Evolutionary conservation across 2,888 invertebrate genomes (phyloP).

Genomic region (Agrochola circellaris): DNA sequence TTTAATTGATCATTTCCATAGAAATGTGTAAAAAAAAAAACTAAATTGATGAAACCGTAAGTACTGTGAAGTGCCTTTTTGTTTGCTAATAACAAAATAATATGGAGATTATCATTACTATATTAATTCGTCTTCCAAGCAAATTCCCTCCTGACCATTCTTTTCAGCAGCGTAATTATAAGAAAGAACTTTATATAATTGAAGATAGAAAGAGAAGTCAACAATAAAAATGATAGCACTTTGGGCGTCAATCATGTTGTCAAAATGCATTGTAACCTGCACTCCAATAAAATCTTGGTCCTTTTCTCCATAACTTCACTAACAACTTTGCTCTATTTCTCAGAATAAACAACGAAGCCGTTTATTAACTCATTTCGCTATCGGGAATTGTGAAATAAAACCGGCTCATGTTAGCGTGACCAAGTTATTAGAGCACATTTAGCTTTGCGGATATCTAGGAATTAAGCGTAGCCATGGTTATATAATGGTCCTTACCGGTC

Average conservation of each 20-base stretch:
- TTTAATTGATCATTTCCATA: conserved; percentile 4
- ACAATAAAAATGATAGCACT: neutral
- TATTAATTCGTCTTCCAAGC: neutral
- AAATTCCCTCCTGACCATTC: neutral
- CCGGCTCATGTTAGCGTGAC: conserved; percentile 58
- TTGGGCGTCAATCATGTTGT: neutral
- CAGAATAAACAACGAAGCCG: conserved; percentile 39
- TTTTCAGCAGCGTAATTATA: neutral
- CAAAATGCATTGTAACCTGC: neutral
- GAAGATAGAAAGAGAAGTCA: too few species aligned
- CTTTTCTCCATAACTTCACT: neutral
- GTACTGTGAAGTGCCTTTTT: too few species aligned
- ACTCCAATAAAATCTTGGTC: neutral
- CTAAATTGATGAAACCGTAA: too few species aligned
- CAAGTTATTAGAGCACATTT: conserved; percentile 51
- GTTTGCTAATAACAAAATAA: neutral
- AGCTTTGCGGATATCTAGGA: conserved; percentile 41
- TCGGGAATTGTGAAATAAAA: conserved; percentile 51
- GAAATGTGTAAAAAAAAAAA: neutral
- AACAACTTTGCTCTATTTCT: conserved; percentile 28
- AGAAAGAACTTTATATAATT: neutral
- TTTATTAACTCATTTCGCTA: conserved; percentile 58
- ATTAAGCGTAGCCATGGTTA: conserved; percentile 48
- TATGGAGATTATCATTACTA: neutral
- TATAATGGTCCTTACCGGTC: conserved; percentile 67